Evolutionary conservation across 2,888 invertebrate genomes (phyloP).

Genomic region (Entomobrya proxima): DNA sequence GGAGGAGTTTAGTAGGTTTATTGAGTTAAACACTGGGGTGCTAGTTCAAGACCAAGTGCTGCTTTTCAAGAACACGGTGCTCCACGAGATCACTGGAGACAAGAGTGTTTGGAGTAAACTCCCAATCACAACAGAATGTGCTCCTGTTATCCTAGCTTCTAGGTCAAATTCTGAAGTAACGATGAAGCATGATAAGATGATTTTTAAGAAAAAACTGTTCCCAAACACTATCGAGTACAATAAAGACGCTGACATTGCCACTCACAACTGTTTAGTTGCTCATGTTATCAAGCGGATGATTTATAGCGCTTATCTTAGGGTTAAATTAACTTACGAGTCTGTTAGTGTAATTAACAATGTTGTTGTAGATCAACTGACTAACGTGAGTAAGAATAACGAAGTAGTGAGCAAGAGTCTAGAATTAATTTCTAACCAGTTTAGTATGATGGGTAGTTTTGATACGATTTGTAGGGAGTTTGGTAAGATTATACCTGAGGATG

Average conservation of each 20-base stretch:
- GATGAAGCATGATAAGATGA: constrained; percentile 80
- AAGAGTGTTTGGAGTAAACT: constrained; percentile 20
- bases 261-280: constrained; percentile 84
- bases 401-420: constrained; percentile 41
- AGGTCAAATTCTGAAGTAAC: constrained; percentile 83
- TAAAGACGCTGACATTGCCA: constrained; percentile 92
- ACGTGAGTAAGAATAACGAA: constrained; percentile 51
- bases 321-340: constrained; percentile 41
- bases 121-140: constrained; percentile 82
- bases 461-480: constrained; percentile 41
- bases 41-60: constrained; percentile 85
- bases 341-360: constrained; percentile 65
- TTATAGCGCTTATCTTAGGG: constrained; percentile 81
- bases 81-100: constrained; percentile 79
- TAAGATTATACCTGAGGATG: constrained; percentile 37
- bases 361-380: constrained; percentile 56
- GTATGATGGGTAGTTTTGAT: constrained; percentile 63
- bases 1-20: constrained; percentile 83
- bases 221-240: constrained; percentile 89
- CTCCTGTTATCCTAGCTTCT: constrained; percentile 83
- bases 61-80: neutral
- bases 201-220: constrained; percentile 82
- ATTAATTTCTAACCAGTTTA: constrained; percentile 67
- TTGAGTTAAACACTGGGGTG: constrained; percentile 91
- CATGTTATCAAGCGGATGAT: constrained; percentile 88